Evolutionary conservation across 2,888 invertebrate genomes (phyloP).

Genomic region (Conchocele bisecta): DNA sequence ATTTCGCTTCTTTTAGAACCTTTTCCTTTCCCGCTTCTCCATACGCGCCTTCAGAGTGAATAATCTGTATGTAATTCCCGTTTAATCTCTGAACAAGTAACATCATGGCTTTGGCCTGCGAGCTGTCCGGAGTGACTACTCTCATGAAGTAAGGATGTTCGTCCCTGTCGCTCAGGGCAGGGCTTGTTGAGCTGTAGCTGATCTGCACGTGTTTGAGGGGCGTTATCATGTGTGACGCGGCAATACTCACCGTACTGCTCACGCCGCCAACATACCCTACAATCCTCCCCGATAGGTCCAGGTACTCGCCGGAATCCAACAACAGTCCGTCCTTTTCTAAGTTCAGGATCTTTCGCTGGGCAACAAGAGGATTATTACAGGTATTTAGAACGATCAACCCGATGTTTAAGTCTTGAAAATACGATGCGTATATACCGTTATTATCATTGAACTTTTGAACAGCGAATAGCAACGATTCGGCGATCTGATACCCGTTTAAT

Average conservation of each 20-base stretch:
- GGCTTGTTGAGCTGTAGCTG: conserved; percentile 30
- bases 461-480: too few relatives aligned
- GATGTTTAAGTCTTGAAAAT: too few relatives aligned
- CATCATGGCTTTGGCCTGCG: neutral
- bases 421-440: too few relatives aligned
- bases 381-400: too few relatives aligned
- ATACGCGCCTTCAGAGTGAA: conserved; percentile 53
- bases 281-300: too few relatives aligned
- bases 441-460: too few relatives aligned
- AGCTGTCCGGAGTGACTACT: conserved; percentile 32
- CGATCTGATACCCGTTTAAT: too few relatives aligned
- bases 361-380: too few relatives aligned
- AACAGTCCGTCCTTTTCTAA: too few relatives aligned
- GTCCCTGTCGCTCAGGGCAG: conserved; percentile 22
- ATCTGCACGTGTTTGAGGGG: conserved; percentile 17
- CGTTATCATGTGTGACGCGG: conserved; percentile 18
- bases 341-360: too few relatives aligned
- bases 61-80: conserved; percentile 51
- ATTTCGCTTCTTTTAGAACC: neutral
- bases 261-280: conserved; percentile 37
- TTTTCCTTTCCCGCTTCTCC: conserved; percentile 53
- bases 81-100: neutral
- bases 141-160: conserved; percentile 38
- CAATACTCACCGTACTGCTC: conserved; percentile 19
- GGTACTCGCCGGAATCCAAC: too few relatives aligned